Conservation (phyloP, 1,140 invertebrate genomes). For the Colletes gigas region DNA sequence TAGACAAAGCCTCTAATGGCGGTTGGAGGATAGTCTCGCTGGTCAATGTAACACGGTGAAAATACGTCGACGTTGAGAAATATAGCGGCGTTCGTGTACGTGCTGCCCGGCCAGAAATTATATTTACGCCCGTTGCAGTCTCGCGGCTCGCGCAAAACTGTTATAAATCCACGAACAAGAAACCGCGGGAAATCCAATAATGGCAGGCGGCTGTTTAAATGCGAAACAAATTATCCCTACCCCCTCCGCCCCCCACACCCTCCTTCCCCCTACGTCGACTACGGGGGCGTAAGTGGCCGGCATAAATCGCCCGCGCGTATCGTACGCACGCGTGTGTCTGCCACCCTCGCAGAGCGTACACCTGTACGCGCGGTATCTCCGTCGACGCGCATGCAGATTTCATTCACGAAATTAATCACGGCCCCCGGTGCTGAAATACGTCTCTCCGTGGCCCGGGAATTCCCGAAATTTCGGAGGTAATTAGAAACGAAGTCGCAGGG, state of each 20-base stretch:
- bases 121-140: not conserved
- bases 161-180: conserved; percentile 37
- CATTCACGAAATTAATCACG: conserved; percentile 53
- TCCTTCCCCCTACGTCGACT: no score
- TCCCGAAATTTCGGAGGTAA: conserved; percentile 19
- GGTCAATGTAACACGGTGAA: not conserved
- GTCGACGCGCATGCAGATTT: conserved; percentile 41
- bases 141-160: not conserved
- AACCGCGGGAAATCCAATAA: conserved; percentile 43
- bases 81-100: not conserved
- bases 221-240: conserved; percentile 29
- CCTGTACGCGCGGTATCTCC: not conserved
- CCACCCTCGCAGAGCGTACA: not conserved
- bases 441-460: no score
- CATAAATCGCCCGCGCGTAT: conserved; percentile 11
- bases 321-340: not conserved
- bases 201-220: conserved; percentile 24
- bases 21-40: no score
- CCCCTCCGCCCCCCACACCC: not conserved
- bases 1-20: no score
- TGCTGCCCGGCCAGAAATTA: conserved; percentile 6
- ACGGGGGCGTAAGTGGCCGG: conserved; percentile 12
- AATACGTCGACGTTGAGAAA: not conserved
- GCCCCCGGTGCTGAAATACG: not conserved
- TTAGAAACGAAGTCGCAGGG: conserved; percentile 19